These are phyloP conservation scores for Chouioia cunea DNA, from an alignment of 2,888 invertebrate species.

Conservation along the genomic window DNA sequence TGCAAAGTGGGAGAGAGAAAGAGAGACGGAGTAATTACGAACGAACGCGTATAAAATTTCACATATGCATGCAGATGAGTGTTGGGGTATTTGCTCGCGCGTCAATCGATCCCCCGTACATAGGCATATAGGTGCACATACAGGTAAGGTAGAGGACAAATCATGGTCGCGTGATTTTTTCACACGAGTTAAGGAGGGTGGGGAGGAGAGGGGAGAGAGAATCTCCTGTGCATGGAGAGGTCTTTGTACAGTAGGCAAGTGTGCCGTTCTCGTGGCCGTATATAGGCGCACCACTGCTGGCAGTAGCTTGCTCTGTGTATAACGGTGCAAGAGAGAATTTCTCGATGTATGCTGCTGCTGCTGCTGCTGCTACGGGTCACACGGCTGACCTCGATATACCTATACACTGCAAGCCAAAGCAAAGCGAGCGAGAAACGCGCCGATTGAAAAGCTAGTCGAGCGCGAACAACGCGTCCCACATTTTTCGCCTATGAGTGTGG, in stretches of 20 bases:
- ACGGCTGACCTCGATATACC: slow-evolving; percentile 43
- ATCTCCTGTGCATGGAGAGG: background rate
- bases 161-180: slow-evolving; percentile 43
- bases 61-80: background rate
- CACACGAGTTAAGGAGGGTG: slow-evolving; percentile 34
- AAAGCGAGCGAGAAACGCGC: slow-evolving; percentile 13
- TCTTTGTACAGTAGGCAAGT: slow-evolving; percentile 19
- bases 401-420: background rate
- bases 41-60: slow-evolving; percentile 33
- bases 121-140: too few relatives aligned
- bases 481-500: slow-evolving; percentile 23
- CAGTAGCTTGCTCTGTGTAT: slow-evolving; percentile 5
- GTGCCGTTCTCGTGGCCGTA: slow-evolving; percentile 30
- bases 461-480: slow-evolving; percentile 21
- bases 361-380: slow-evolving; percentile 29
- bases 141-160: too few relatives aligned
- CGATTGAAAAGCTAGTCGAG: slow-evolving; percentile 31
- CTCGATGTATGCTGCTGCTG: slow-evolving; percentile 4
- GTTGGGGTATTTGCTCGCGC: slow-evolving; percentile 49
- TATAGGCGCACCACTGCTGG: slow-evolving; percentile 16
- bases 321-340: slow-evolving; percentile 36
- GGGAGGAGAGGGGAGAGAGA: too few relatives aligned
- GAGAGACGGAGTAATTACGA: background rate
- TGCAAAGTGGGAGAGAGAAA: background rate
- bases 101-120: slow-evolving; percentile 44